Base-by-base conservation (phyloP, 2,113 vertebrate species). In the Eudyptes chrysolophus region DNA sequence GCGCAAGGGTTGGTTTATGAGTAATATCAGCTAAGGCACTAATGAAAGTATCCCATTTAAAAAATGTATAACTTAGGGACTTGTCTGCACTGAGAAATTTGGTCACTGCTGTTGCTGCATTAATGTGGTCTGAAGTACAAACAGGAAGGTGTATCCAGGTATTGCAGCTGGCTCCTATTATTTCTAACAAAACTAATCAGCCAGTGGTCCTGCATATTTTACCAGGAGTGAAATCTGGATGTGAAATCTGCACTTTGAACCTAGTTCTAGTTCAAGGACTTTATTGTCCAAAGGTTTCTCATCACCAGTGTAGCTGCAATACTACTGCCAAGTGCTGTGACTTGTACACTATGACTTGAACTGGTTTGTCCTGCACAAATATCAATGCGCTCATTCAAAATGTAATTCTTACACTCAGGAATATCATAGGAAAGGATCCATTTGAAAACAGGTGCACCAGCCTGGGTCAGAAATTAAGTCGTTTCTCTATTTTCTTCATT, bases 1-100 rank as follows among this genome's bases (percentile, higher is more conserved):
- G 92, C 2, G 1, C 82, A 64, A 94, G 92, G 96, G 90, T 83
- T 96, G 95, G 92, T 95, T 96, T 96, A 88, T 97, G 92, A 97
- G 89, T 94, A 97, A 96, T 97, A 95, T 88, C 95, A 92, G 87
- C 93, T 81, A 34, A 90, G 51, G 87, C 84, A 85, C 75, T 96
- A 97, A 97, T 96, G 97, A 96, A 97, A 96, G 82, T 54, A 94
- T 94, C 89, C 96, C 75, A 96, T 97, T 97, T 93, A 97, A 97
- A 92, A 97, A 97, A 93, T 66, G 89, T 84, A 84, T 96, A 95
- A 97, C 87, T 95, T 95, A 71, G 60, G 84, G 42, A 95, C 82
- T 95, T 88, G 91, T 80, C 91, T 92, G 75, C 84, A 18, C 78
- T 84, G 93, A 91, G 84, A 85, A 97, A 95, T 96, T 66, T 83